Evolutionary conservation across 2,888 invertebrate genomes (phyloP), one percentile per base, ranked within the genome.

Genomic region (Glyphotaelius pellucidus): DNA sequence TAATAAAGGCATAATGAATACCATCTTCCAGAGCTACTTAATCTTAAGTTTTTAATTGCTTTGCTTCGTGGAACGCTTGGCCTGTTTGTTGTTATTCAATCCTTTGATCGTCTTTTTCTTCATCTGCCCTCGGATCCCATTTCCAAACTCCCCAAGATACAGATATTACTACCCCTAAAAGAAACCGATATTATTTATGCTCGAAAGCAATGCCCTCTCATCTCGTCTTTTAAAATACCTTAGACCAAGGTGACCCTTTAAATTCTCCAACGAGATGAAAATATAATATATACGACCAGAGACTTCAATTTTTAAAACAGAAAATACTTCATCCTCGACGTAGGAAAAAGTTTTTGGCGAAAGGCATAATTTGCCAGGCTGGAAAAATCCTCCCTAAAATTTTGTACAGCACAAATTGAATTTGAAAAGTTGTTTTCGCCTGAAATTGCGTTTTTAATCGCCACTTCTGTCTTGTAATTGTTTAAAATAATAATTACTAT

Each of bases 391-490:
- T 38, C 67, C 31, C 19, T 31, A 67, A 87, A 67, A 67, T 52
- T 87, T 52, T 52, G 67, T 87, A 32, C 30, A 67, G 19, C 32
- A 31, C 87, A 87, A 87, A 87, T 87, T 87, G 87, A 87, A 87
- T 87, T 87, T 67, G 31, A 19, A 31, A 87, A 47, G 86, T 42
- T 86, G 9, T 86, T 42, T 42, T 86, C 47, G 81, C 15, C n/a
- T 25, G 25, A 67, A 67, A 67, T 67, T 67, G 67, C 67, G 67
- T 67, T 67, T n/a, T 67, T 67, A 67, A 67, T 67, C 25, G 67
- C 67, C 67, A 67, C 25, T 67, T 67, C 52, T 67, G 67, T 25
- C 67, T 67, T 67, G 11, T n/a, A 15, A n/a, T 67, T 67, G 52
- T n/a, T 67, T 25, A 67, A 67, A 67, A 67, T n/a, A 67, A 67